A percentile compares a stretch with the other conserved stretches of the same genome.
phyloP scores from a whole-genome alignment of 2,797 vertebrate genomes.

The Leptatherina wallacei region DNA sequence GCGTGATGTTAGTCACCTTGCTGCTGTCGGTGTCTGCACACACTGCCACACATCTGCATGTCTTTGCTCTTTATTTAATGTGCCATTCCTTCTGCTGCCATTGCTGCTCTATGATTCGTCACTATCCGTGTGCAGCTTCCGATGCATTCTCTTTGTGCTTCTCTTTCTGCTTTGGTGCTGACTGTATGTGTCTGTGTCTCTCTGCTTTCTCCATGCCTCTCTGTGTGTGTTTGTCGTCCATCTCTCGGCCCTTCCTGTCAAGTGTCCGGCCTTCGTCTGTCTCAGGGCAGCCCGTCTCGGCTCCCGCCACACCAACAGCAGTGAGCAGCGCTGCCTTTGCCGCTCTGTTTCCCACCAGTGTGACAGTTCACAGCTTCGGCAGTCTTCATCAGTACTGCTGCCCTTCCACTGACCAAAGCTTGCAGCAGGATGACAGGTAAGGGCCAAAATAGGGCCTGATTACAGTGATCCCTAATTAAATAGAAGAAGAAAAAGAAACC shows the following conservation, averaged over 20 bases:
- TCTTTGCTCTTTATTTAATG: constrained; percentile 33
- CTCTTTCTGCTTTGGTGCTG: constrained; percentile 57
- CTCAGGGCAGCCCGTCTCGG: constrained; percentile 76
- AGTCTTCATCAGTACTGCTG: constrained; percentile 83
- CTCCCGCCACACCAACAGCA: constrained; percentile 73
- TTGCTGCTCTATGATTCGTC: constrained; percentile 46
- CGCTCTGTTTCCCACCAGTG: constrained; percentile 73
- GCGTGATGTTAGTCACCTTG: constrained; percentile 16
- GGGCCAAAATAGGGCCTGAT: constrained; percentile 55
- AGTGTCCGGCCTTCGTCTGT: constrained; percentile 69
- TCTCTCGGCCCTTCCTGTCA: constrained; percentile 62
- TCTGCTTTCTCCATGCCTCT: constrained; percentile 64
- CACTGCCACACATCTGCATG: constrained; percentile 37
- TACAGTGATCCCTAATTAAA: constrained; percentile 37
- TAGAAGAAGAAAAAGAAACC: background rate
- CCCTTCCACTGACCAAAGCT: constrained; percentile 69
- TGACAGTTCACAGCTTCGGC: constrained; percentile 81
- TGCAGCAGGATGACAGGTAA: constrained; percentile 76
- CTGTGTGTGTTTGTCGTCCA: constrained; percentile 39
- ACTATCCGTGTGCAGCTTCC: constrained; percentile 56
- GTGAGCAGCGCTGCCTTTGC: constrained; percentile 50
- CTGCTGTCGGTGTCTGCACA: constrained; percentile 19
- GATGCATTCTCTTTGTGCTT: constrained; percentile 33
- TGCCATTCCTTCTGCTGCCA: constrained; percentile 54
- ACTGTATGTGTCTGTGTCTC: constrained; percentile 68